Evolutionary conservation across 1,140 invertebrate genomes (phyloP).

Genomic region (Dendroctonus ponderosae): DNA sequence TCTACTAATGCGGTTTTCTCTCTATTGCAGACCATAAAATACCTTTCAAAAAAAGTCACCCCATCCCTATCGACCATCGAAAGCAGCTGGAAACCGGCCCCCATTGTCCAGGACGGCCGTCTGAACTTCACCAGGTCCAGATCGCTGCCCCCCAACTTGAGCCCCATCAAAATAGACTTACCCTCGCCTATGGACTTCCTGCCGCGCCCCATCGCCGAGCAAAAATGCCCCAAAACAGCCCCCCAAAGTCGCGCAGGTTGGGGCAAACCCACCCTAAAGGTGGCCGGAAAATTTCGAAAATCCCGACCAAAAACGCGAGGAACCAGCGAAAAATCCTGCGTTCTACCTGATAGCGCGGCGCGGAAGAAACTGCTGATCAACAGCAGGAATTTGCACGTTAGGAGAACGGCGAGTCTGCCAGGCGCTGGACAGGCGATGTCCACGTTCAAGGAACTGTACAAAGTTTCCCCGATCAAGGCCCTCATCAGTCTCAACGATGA

Average conservation of each 20-base stretch:
- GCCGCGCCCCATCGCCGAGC: not conserved
- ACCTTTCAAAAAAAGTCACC: slow-evolving; percentile 15
- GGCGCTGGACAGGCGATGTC: not conserved
- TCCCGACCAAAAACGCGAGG: not conserved
- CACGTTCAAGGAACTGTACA: slow-evolving; percentile 8
- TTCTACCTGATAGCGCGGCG: slow-evolving; percentile 9
- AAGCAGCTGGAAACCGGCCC: not conserved
- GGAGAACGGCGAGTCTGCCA: not conserved
- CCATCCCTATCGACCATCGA: slow-evolving; percentile 24
- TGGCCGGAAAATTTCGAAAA: slow-evolving; percentile 1
- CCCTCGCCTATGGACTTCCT: not conserved
- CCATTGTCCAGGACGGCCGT: not conserved
- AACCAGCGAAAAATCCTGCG: not conserved
- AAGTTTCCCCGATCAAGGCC: slow-evolving; percentile 8
- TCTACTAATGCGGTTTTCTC: too few relatives aligned
- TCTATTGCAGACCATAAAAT: slow-evolving; percentile 16
- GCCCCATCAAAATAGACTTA: not conserved
- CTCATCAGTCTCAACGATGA: slow-evolving; percentile 25
- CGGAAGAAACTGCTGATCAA: not conserved
- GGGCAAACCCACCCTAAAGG: slow-evolving; percentile 7
- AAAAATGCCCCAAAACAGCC: not conserved
- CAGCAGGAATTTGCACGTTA: slow-evolving; percentile 4
- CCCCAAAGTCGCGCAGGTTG: not conserved
- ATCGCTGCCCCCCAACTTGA: slow-evolving; percentile 22
- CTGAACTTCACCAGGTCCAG: slow-evolving; percentile 10